These are phyloP conservation scores for Fissipunctia ypsillon DNA, from an alignment of 2,888 invertebrate species.

Conservation along the genomic window DNA sequence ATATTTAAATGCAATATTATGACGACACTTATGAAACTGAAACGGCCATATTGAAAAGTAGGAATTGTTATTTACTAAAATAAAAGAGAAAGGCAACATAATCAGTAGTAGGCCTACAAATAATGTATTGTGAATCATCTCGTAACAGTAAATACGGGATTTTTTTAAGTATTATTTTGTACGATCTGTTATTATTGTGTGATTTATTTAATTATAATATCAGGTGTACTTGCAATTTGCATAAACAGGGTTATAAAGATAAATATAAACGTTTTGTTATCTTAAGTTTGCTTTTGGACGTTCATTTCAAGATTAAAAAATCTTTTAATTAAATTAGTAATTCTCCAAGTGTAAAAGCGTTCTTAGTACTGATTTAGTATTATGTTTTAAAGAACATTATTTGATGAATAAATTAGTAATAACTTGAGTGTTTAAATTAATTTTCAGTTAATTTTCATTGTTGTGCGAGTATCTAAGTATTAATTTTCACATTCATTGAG, in stretches of 20 bases:
- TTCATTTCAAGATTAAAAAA: conserved; percentile 12
- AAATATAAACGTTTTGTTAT: conserved; percentile 19
- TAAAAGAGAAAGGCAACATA: conserved; percentile 8
- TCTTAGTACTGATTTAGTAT: conserved; percentile 29
- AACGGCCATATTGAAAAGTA: conserved; percentile 9
- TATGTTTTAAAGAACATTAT: conserved; percentile 25
- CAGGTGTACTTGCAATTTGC: conserved; percentile 36
- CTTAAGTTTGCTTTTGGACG: conserved; percentile 16
- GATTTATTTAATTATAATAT: conserved; percentile 23
- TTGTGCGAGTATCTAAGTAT: not conserved
- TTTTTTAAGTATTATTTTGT: conserved; percentile 34
- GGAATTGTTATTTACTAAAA: conserved; percentile 6
- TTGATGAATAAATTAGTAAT: conserved; percentile 44
- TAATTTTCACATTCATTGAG: conserved; percentile 4
- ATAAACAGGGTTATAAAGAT: conserved; percentile 46
- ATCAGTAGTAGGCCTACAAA: conserved; percentile 4
- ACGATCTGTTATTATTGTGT: conserved; percentile 21
- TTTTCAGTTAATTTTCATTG: conserved; percentile 1
- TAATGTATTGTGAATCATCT: conserved; percentile 20
- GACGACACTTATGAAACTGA: not conserved
- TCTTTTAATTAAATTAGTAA: too few relatives aligned
- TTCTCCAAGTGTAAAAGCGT: conserved; percentile 23
- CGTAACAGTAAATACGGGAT: conserved; percentile 1
- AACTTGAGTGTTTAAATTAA: conserved; percentile 4
- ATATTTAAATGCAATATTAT: conserved; percentile 4